Conservation (phyloP, 2,113 vertebrate species). For the Scortum barcoo region DNA sequence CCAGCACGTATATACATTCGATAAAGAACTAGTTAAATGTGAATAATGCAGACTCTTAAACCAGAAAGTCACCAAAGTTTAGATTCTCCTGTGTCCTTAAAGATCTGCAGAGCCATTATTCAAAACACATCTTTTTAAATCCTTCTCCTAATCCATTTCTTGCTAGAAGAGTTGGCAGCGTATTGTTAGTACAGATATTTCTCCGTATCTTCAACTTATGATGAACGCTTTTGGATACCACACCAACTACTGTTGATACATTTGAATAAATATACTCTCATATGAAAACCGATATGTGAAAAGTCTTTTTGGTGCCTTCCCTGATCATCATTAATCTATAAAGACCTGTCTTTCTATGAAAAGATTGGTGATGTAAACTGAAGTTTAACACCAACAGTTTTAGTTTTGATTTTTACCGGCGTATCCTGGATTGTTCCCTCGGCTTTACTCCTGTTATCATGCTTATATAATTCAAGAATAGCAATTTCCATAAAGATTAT, state of each 20-base stretch:
- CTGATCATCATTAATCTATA: background rate
- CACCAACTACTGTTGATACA: background rate
- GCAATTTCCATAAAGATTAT: background rate
- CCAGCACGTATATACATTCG: background rate
- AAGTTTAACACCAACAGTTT: no score
- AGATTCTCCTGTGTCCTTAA: background rate
- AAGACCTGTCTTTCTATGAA: background rate
- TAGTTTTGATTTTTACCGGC: background rate
- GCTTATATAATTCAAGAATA: no score
- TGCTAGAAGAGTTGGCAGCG: background rate
- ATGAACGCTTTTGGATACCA: background rate
- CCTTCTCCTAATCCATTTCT: background rate
- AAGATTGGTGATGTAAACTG: background rate
- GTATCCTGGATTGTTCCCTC: no score
- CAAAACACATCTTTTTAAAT: constrained; percentile 14
- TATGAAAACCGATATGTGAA: background rate
- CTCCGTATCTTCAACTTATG: background rate
- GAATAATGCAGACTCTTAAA: no score
- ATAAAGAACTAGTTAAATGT: no score
- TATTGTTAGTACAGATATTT: background rate
- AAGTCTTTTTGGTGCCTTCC: background rate
- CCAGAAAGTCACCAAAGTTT: background rate
- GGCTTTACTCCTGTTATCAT: no score
- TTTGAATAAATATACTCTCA: background rate
- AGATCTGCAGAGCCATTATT: constrained; percentile 3